Evolutionary conservation across 2,113 vertebrate species (phyloP).

Genomic region (Heterotis niloticus): DNA sequence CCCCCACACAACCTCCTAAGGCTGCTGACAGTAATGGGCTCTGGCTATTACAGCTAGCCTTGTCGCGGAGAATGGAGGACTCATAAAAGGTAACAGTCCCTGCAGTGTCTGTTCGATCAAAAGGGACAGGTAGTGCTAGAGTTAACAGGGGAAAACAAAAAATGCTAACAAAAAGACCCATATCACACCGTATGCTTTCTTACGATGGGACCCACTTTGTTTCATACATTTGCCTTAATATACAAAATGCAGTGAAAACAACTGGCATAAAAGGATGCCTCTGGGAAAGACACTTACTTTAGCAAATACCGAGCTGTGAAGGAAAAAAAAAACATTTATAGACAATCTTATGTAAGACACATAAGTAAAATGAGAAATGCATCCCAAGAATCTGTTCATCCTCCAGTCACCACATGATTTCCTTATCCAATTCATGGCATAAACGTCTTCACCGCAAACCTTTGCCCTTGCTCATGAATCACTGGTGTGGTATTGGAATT

Average conservation of each 20-base stretch:
- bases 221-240: background rate
- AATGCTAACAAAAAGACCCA: background rate
- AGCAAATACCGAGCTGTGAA: background rate
- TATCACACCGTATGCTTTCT: background rate
- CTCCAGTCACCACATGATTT: background rate
- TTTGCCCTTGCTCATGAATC: background rate
- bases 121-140: background rate
- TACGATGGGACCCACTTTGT: too few relatives aligned
- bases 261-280: background rate
- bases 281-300: background rate
- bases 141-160: background rate
- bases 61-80: background rate
- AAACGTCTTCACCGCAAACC: background rate
- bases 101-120: background rate
- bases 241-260: background rate
- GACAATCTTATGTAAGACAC: background rate
- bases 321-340: background rate
- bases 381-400: background rate
- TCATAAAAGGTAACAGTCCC: constrained; percentile 5
- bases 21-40: background rate
- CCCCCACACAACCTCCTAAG: background rate
- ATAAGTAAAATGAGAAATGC: background rate
- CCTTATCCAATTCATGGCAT: background rate
- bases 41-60: background rate
- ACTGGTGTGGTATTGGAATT: background rate